These are phyloP conservation scores for Podarcis muralis DNA, from an alignment of 2,113 vertebrate species.

Conservation along the genomic window DNA sequence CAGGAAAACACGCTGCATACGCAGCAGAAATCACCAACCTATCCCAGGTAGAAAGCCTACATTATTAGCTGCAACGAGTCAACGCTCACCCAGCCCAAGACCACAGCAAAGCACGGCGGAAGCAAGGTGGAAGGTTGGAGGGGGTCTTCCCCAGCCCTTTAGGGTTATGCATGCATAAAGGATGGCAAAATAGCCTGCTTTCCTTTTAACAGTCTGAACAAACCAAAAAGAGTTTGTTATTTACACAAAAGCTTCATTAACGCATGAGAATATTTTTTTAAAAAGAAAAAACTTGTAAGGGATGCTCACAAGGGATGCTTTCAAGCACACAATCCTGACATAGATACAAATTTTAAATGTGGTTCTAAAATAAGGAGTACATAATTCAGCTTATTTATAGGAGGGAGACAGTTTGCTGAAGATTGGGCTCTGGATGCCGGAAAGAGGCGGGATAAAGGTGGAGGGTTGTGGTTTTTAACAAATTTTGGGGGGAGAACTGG, in stretches of 20 bases:
- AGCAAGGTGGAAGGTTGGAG: neutral
- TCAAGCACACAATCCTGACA: conserved; percentile 36
- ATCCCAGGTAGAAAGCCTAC: neutral
- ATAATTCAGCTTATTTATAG: conserved; percentile 29
- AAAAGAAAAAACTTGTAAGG: neutral
- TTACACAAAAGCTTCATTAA: neutral
- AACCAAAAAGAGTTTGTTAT: neutral
- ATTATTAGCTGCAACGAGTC: neutral
- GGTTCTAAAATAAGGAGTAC: neutral
- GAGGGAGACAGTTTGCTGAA: neutral
- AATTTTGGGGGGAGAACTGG: neutral
- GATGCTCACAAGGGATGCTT: conserved; percentile 6
- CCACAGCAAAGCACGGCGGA: neutral
- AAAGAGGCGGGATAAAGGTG: neutral
- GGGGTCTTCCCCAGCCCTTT: neutral
- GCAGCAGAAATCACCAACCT: neutral
- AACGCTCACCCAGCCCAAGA: neutral
- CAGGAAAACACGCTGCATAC: neutral
- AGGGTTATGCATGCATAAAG: neutral
- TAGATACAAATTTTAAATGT: neutral
- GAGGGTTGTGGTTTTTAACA: neutral
- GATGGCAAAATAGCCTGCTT: neutral
- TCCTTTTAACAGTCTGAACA: neutral
- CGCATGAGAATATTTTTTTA: neutral
- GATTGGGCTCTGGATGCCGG: neutral